phyloP scores from a whole-genome alignment of 2,888 invertebrate species.

The Orchestes rusci region DNA sequence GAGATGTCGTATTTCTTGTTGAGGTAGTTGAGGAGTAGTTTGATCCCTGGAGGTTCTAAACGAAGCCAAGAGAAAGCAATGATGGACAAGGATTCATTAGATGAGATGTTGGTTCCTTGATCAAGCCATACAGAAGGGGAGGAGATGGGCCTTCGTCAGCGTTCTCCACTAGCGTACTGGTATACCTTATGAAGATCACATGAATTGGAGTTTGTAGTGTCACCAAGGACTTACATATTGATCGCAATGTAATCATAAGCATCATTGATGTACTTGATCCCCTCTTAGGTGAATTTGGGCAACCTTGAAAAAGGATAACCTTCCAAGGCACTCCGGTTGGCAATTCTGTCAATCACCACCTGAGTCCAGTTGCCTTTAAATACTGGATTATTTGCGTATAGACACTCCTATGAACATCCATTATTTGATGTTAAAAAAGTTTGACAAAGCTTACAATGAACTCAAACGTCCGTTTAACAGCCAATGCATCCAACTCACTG shows the following conservation, averaged over 20 bases:
- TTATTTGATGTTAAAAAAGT: not conserved
- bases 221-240: slow-evolving; percentile 19
- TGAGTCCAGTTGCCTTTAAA: slow-evolving; percentile 60
- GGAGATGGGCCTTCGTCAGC: slow-evolving; percentile 14
- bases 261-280: slow-evolving; percentile 52
- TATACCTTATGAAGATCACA: too few relatives aligned
- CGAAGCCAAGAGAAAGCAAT: too few relatives aligned
- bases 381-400: slow-evolving; percentile 49
- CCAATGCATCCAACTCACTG: not conserved
- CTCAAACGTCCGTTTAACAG: slow-evolving; percentile 4
- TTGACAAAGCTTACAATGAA: slow-evolving; percentile 3
- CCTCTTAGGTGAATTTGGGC: slow-evolving; percentile 53
- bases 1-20: slow-evolving; percentile 6
- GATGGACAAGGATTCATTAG: too few relatives aligned
- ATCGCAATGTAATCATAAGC: slow-evolving; percentile 51
- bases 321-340: slow-evolving; percentile 44
- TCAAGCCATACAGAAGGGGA: slow-evolving; percentile 12
- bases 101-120: too few relatives aligned
- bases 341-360: slow-evolving; percentile 54
- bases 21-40: slow-evolving; percentile 8
- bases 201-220: too few relatives aligned
- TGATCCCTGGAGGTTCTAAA: slow-evolving; percentile 12
- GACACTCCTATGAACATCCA: not conserved
- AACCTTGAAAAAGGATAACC: slow-evolving; percentile 53
- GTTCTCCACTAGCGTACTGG: slow-evolving; percentile 14